A percentile compares a stretch with the other conserved stretches of the same genome.
Conservation (phyloP, 2,797 vertebrate genomes). For the Syngnathus acus region DNA sequence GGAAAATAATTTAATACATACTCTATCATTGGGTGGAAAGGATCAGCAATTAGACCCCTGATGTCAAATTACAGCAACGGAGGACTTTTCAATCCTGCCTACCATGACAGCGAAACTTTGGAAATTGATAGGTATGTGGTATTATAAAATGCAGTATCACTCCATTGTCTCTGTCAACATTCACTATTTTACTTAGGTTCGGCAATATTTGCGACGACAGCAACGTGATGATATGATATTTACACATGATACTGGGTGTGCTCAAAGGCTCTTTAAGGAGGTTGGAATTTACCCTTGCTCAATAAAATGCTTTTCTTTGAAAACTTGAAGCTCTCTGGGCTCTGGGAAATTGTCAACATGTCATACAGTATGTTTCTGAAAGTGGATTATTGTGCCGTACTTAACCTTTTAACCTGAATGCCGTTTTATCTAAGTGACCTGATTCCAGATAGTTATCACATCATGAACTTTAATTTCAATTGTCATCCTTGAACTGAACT, state of each 20-base stretch:
- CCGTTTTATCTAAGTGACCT: no score
- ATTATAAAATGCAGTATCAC: neutral
- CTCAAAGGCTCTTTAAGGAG: neutral
- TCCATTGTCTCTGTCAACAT: neutral
- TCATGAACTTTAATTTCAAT: neutral
- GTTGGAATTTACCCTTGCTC: neutral
- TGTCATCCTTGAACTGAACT: neutral
- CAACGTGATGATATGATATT: neutral
- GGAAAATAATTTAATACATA: neutral
- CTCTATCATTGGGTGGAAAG: constrained; percentile 9
- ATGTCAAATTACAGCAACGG: constrained; percentile 55
- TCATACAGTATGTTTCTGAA: neutral
- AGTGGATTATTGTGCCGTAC: neutral
- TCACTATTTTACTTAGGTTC: neutral
- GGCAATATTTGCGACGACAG: no score
- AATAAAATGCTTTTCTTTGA: neutral
- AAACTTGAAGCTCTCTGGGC: neutral
- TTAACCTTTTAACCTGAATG: neutral
- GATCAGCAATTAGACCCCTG: constrained; percentile 18
- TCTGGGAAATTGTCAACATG: neutral
- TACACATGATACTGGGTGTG: neutral
- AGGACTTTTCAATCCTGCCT: constrained; percentile 61
- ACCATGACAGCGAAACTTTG: constrained; percentile 74
- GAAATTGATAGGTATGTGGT: constrained; percentile 64
- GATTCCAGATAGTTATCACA: no score